Conservation (phyloP, 2,888 invertebrate species). For the Pollenia amentaria region DNA sequence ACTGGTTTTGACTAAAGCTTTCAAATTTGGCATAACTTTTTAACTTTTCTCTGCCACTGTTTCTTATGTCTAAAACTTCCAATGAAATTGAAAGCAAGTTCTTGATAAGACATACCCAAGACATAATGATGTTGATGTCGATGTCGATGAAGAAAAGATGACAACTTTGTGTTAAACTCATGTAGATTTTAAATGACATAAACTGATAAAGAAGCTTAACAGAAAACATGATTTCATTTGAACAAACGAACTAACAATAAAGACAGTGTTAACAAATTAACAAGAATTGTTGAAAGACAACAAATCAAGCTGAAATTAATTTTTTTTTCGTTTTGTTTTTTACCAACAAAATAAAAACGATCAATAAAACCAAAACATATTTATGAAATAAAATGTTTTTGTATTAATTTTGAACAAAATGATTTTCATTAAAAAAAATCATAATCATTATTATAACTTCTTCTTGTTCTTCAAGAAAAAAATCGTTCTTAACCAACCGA, state of each 20-base stretch:
- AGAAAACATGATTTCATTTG: slow-evolving; percentile 60
- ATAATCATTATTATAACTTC: slow-evolving; percentile 43
- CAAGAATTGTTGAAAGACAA: slow-evolving; percentile 63
- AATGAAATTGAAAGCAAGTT: slow-evolving; percentile 73
- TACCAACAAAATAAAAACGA: slow-evolving; percentile 51
- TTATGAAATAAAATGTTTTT: slow-evolving; percentile 39
- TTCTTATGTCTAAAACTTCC: slow-evolving; percentile 39
- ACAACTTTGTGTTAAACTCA: slow-evolving; percentile 65
- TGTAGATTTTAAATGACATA: slow-evolving; percentile 65
- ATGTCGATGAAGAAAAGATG: slow-evolving; percentile 68
- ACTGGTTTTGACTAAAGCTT: background rate
- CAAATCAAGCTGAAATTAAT: slow-evolving; percentile 61
- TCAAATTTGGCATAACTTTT: background rate
- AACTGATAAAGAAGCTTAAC: slow-evolving; percentile 65
- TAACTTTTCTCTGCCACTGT: slow-evolving; percentile 14
- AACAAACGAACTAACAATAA: slow-evolving; percentile 13
- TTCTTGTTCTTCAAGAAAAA: slow-evolving; percentile 19
- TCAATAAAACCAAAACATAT: slow-evolving; percentile 60
- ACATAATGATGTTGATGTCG: slow-evolving; percentile 66
- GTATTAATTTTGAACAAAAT: slow-evolving; percentile 58
- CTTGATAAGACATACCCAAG: slow-evolving; percentile 56
- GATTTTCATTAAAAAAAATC: slow-evolving; percentile 11
- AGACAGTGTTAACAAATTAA: slow-evolving; percentile 73
- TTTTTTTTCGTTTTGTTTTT: background rate
- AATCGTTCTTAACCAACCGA: slow-evolving; percentile 39